Conservation (phyloP, 2,888 invertebrate genomes). For the Tanytarsus gracilentus region DNA sequence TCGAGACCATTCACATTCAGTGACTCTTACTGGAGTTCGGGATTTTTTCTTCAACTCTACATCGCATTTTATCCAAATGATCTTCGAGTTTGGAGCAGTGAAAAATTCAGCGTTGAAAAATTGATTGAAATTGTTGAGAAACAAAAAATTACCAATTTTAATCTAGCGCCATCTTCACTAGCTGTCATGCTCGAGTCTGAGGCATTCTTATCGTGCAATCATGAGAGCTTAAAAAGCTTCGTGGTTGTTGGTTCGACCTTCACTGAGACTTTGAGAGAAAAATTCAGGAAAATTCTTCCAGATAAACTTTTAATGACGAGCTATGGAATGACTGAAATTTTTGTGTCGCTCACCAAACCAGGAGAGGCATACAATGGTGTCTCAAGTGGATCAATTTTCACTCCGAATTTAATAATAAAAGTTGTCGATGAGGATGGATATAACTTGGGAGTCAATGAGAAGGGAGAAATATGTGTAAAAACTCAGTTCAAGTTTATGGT, state of each 20-base stretch:
- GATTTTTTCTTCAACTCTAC: neutral
- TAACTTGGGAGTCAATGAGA: neutral
- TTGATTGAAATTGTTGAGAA: neutral
- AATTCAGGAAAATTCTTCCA: neutral
- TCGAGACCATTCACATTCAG: neutral
- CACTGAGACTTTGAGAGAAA: neutral
- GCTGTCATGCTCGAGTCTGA: neutral
- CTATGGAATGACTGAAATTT: slow-evolving; percentile 19
- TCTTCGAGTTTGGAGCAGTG: neutral
- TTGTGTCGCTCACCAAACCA: neutral
- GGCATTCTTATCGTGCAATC: neutral
- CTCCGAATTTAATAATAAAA: neutral
- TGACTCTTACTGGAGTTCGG: neutral
- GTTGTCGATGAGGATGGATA: slow-evolving; percentile 5
- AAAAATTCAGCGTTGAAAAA: neutral
- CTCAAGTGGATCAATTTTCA: neutral
- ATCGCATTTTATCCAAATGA: neutral
- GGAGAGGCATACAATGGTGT: neutral
- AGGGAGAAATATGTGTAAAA: slow-evolving; percentile 7
- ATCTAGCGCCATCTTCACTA: neutral
- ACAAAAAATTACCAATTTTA: neutral
- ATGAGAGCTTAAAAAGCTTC: neutral
- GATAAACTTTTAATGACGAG: neutral
- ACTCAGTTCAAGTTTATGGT: neutral
- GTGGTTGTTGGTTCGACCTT: neutral